A percentile compares a stretch with the other conserved stretches of the same genome.
Evolutionary conservation across 2,113 vertebrate genomes (phyloP).

Genomic region (Mobula hypostoma): DNA sequence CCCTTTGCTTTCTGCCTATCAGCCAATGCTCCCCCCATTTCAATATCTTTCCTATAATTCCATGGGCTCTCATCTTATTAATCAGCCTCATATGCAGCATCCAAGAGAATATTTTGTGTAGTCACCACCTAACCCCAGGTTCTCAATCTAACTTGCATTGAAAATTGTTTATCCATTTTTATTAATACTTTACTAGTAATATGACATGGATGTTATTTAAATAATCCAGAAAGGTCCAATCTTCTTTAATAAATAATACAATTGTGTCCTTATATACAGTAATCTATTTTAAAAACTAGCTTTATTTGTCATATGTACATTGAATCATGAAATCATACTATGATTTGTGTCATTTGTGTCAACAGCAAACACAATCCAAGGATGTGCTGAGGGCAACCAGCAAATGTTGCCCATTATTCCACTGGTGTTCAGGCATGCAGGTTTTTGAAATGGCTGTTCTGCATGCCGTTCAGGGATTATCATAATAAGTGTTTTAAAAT

Average conservation of each 20-base stretch:
- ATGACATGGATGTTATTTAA: not conserved
- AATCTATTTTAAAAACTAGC: too few species aligned
- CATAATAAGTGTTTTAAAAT: not conserved
- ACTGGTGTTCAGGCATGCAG: too few species aligned
- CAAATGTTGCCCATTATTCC: not conserved
- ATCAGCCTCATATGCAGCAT: too few species aligned
- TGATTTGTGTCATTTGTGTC: too few species aligned
- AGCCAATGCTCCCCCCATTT: too few species aligned
- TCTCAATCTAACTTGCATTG: not conserved
- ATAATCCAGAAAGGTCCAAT: not conserved
- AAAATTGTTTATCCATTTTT: not conserved
- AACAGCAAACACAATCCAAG: too few species aligned
- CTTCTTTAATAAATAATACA: not conserved
- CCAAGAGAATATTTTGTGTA: not conserved
- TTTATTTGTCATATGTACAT: too few species aligned
- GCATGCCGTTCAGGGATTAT: not conserved
- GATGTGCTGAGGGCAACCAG: too few species aligned
- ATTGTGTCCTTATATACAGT: not conserved
- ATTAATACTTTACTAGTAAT: not conserved
- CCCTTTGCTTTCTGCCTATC: too few species aligned
- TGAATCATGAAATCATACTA: too few species aligned
- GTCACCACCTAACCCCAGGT: not conserved
- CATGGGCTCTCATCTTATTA: too few species aligned
- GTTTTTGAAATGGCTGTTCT: not conserved
- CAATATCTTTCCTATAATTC: too few species aligned